These are phyloP conservation scores for Drosophila demipolita DNA, from an alignment of 2,888 invertebrate species.

Conservation along the genomic window DNA sequence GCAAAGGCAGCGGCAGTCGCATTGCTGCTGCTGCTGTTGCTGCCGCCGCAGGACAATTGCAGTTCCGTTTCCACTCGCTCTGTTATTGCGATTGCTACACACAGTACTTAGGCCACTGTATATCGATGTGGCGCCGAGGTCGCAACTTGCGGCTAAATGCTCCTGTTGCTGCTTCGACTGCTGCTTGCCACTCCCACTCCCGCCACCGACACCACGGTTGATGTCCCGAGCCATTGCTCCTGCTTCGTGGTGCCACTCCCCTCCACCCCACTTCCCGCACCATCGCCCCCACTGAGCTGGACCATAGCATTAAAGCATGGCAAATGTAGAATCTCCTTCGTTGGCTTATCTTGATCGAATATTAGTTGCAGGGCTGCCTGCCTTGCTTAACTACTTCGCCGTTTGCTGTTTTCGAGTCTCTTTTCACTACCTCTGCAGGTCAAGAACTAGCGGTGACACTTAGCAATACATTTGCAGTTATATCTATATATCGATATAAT, in stretches of 20 bases:
- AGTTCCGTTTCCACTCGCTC: constrained; percentile 23
- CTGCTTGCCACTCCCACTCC: constrained; percentile 39
- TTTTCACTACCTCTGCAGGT: constrained; percentile 41
- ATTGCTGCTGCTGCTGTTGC: constrained; percentile 33
- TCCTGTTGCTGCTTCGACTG: constrained; percentile 20
- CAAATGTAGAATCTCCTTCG: constrained; percentile 78
- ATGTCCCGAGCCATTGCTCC: no score
- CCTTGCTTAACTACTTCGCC: constrained; percentile 31
- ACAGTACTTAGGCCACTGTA: constrained; percentile 61
- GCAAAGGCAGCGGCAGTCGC: constrained; percentile 12
- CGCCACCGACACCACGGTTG: no score
- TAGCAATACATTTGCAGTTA: background rate
- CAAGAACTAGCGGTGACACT: constrained; percentile 38
- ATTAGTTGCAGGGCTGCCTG: constrained; percentile 41
- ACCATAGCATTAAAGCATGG: constrained; percentile 85
- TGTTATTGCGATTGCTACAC: constrained; percentile 42
- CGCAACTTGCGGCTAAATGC: constrained; percentile 56
- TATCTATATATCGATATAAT: constrained; percentile 3
- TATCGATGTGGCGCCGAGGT: constrained; percentile 62
- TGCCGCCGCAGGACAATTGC: constrained; percentile 18
- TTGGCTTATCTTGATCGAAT: constrained; percentile 71
- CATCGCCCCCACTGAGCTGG: constrained; percentile 81
- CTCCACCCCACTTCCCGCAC: no score
- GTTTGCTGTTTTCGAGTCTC: constrained; percentile 11
- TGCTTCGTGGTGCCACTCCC: no score